A percentile compares a stretch with the other conserved stretches of the same genome.
phyloP scores from a whole-genome alignment of 2,888 invertebrate genomes.

The Platycheirus albimanus region DNA sequence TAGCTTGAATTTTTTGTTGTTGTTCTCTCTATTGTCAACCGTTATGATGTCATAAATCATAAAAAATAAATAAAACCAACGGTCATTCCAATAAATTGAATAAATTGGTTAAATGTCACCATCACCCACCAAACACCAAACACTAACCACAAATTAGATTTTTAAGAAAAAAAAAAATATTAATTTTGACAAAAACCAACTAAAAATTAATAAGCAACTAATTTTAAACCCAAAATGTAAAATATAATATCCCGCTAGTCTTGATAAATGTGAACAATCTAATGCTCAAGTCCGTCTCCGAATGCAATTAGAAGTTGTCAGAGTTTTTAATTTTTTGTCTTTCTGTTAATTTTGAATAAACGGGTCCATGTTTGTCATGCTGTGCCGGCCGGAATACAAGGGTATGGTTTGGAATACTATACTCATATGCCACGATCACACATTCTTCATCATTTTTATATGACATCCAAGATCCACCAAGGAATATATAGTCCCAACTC shows the following conservation, averaged over 20 bases:
- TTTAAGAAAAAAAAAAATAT: constrained; percentile 28
- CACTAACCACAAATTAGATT: background rate
- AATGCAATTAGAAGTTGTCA: constrained; percentile 20
- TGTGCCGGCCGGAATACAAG: no score
- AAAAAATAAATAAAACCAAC: constrained; percentile 15
- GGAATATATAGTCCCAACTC: no score
- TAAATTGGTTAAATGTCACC: constrained; percentile 66
- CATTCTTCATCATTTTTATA: no score
- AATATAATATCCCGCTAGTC: constrained; percentile 51
- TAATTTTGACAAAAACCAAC: constrained; percentile 51
- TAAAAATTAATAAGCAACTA: constrained; percentile 62
- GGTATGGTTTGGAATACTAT: no score
- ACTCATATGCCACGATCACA: no score
- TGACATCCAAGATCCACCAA: background rate
- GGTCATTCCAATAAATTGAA: constrained; percentile 66
- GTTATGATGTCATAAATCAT: constrained; percentile 59
- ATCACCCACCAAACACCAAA: constrained; percentile 36
- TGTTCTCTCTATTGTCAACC: constrained; percentile 21
- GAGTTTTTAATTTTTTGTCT: constrained; percentile 4
- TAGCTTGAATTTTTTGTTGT: constrained; percentile 14
- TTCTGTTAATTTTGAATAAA: constrained; percentile 46
- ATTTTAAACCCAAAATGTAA: no score
- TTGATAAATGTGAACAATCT: constrained; percentile 69
- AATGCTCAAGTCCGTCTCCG: constrained; percentile 42
- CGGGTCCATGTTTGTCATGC: constrained; percentile 45